These are phyloP conservation scores for Pygmarrhopalites habei DNA, from an alignment of 1,140 invertebrate genomes.

Conservation along the genomic window DNA sequence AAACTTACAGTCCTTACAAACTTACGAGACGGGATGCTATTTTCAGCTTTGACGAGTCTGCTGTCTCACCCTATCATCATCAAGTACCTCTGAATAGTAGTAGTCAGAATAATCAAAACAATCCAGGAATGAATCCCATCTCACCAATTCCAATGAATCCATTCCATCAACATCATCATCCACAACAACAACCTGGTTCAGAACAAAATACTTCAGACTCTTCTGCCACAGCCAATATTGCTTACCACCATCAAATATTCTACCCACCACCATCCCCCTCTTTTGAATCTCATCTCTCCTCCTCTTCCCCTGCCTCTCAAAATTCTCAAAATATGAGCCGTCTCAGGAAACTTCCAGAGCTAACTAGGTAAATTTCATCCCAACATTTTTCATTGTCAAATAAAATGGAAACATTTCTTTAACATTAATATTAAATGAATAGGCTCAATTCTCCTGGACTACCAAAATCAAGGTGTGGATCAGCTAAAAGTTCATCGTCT, in stretches of 20 bases:
- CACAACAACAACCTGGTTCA: constrained; percentile 43
- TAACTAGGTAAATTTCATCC: constrained; percentile 2
- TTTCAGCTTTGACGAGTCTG: constrained; percentile 42
- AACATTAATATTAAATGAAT: no score
- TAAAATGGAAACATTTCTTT: no score
- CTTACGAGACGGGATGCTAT: constrained; percentile 53
- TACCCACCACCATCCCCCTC: constrained; percentile 36
- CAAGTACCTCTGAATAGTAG: constrained; percentile 6
- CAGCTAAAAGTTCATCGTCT: not conserved
- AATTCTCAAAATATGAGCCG: not conserved
- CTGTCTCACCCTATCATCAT: constrained; percentile 37
- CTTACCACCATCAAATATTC: constrained; percentile 38
- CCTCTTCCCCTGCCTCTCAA: constrained; percentile 12
- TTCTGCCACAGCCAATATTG: constrained; percentile 48
- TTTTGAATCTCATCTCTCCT: constrained; percentile 41
- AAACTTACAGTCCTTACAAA: constrained; percentile 73
- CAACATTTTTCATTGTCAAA: not conserved
- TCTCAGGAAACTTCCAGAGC: constrained; percentile 12
- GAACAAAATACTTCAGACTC: constrained; percentile 45
- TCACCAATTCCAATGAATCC: not conserved
- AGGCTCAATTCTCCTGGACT: constrained; percentile 1
- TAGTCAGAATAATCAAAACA: not conserved
- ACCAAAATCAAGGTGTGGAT: constrained; percentile 2
- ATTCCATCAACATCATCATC: constrained; percentile 47
- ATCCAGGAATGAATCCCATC: not conserved